Evolutionary conservation across 2,888 invertebrate genomes (phyloP), one percentile per base, ranked within the genome.

Genomic region (Ophioninae sp.): DNA sequence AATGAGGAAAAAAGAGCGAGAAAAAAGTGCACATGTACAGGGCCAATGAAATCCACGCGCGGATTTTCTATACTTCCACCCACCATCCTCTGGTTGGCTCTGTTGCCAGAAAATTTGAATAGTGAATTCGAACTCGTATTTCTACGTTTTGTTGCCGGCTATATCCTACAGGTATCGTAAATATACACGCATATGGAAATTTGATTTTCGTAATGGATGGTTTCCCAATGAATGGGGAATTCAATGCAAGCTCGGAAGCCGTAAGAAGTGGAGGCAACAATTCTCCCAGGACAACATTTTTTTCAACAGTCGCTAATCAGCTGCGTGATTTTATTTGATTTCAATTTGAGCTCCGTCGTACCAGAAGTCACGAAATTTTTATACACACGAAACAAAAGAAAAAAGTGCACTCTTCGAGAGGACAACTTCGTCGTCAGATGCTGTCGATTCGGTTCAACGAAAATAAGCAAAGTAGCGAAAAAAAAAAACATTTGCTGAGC

Each of bases 51-150:
- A 73, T 79, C 65, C 41, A 64, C n/a, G 71, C 23, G n/a, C 51
- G 23, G 69, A 64, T 82, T 71, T 64, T 58, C 69, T 20, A 7
- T 78, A 63, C 2, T 17, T 23, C 20, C 30, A 61, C 59, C 37
- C 23, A 9, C 30, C 30, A 44, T 37, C 58, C 56, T 20, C 23
- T 17, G 23, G 23, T 79, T 83, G 85, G 86, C 83, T 79, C 69
- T 59, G 82, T 67, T 81, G 85, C 85, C 83, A 85, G 81, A 69
- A 71, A 86, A 86, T 84, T 85, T 85, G 65, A 84, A 86, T 86
- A 79, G 77, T 76, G 59, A 78, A 83, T 83, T 77, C 61, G 9
- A 73, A 69, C 75, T 68, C 13, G 30, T 67, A 72, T 68, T 39
- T 59, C 56, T 30, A 30, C 56, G 74, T 44, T 39, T 77, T 63